Evolutionary conservation across 2,113 vertebrate genomes (phyloP).

Genomic region (Anguilla rostrata): DNA sequence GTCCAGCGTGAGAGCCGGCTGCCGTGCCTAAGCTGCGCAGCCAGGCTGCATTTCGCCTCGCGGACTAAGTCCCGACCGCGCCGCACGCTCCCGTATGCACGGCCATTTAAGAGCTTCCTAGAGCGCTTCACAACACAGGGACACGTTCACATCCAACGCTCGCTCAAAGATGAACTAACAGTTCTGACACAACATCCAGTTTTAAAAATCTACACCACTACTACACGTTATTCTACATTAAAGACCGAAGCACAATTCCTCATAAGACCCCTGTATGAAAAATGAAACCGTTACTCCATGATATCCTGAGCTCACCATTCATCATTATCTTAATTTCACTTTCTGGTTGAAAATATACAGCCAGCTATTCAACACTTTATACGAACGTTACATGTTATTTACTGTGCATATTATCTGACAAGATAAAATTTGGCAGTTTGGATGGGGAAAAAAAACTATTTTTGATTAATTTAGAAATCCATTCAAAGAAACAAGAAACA

Average conservation of each 20-base stretch:
- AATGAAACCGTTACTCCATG: neutral
- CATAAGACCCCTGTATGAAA: neutral
- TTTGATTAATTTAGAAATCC: neutral
- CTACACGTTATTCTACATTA: neutral
- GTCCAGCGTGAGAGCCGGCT: conserved; percentile 1
- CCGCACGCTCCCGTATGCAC: neutral
- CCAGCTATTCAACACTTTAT: too few species aligned
- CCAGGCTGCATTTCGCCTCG: neutral
- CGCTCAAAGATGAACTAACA: too few species aligned
- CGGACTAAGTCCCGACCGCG: neutral
- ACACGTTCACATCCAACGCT: neutral
- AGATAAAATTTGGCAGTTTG: too few species aligned
- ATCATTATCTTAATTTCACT: too few species aligned
- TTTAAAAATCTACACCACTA: too few species aligned
- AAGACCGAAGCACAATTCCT: neutral
- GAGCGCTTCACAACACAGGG: neutral
- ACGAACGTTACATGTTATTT: too few species aligned
- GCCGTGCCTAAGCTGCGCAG: neutral
- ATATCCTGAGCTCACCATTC: neutral
- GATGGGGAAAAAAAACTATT: too few species aligned
- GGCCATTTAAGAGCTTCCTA: neutral
- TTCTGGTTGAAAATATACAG: too few species aligned
- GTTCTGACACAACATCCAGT: too few species aligned
- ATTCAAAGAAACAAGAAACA: neutral
- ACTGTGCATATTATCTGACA: too few species aligned